Base-by-base conservation (phyloP, 2,888 invertebrate species). In the Hedya salicella region DNA sequence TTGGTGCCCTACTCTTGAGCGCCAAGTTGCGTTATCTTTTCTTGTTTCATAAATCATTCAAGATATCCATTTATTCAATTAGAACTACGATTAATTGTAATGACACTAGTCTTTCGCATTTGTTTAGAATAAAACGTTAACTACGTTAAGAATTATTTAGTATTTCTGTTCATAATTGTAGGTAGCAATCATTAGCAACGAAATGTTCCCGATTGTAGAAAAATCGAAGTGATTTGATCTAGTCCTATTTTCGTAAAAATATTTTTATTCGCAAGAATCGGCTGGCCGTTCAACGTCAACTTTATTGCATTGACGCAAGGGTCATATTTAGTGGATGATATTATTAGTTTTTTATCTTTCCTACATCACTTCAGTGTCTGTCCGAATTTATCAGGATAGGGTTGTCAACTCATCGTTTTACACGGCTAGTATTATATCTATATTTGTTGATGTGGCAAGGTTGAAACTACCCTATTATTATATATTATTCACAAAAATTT, bases 61-160 rank as follows among this genome's bases (percentile, higher is more conserved):
- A 19, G 30, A 36, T 53, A 39, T 39, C 19, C 39, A 17, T 53
- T 53, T 36, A 53, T 39, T 50, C 30, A 53, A 53, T 54, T 11
- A 11, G 17, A 50, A 40, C 21, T 40, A 14, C 16, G 42, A 30
- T 30, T 56, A 16, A 56, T 44, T 32, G 32, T 17, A 54, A 30
- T 4, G 42, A 32, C 36, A 48, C 39, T 59, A 64, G 50, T 59
- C 50, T 64, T 64, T 59, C 57, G 64, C 64, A 52, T 40, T 50
- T 32, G 32, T 42, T 32, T 46, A 14, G 46, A 17, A 13, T 30
- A 16, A 42, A 39, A 36, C 13, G 48, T 39, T 40, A 40, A 52
- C 50, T 61, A 52, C 50, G 36, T 40, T 2, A 52, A 17, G 9
- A 11, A 62, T 56, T 44, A 42, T 2, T 16, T 17, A 44, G 16